Percentiles rank a stretch among this genome's conserved stretches.
phyloP scores from a whole-genome alignment of 1,140 invertebrate species.

The Triops longicaudatus region DNA sequence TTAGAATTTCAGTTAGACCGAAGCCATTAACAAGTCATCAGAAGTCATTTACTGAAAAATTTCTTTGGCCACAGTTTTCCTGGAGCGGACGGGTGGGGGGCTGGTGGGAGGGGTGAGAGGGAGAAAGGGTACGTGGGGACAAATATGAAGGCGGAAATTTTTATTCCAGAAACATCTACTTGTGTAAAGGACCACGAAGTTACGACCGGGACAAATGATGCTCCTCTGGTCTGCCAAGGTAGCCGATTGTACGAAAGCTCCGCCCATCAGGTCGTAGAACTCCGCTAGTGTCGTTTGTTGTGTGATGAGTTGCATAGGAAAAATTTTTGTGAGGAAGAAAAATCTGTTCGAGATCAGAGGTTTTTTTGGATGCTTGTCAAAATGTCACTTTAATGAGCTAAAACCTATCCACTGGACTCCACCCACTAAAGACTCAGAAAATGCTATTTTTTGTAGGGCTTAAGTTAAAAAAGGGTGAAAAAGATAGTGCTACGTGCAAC shows the following conservation, averaged over 20 bases:
- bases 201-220: neutral
- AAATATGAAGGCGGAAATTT: neutral
- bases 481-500: too few species aligned
- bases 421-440: too few species aligned
- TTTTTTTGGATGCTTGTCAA: neutral
- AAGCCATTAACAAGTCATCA: neutral
- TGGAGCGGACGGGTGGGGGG: neutral
- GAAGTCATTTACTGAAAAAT: neutral
- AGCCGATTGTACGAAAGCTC: neutral
- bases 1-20: neutral
- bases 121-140: neutral
- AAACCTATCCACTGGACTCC: neutral
- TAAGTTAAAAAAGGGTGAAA: too few species aligned
- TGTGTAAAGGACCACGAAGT: neutral
- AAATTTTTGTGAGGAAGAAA: neutral
- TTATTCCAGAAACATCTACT: neutral
- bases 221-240: neutral
- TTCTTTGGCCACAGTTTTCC: neutral
- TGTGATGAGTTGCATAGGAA: neutral
- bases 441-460: too few species aligned
- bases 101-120: neutral
- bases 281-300: neutral
- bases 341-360: neutral
- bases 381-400: slow-evolving; percentile 3
- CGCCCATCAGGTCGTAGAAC: neutral